Base-by-base conservation (phyloP, 2,113 vertebrate genomes). In the Beaufortia kweichowensis region DNA sequence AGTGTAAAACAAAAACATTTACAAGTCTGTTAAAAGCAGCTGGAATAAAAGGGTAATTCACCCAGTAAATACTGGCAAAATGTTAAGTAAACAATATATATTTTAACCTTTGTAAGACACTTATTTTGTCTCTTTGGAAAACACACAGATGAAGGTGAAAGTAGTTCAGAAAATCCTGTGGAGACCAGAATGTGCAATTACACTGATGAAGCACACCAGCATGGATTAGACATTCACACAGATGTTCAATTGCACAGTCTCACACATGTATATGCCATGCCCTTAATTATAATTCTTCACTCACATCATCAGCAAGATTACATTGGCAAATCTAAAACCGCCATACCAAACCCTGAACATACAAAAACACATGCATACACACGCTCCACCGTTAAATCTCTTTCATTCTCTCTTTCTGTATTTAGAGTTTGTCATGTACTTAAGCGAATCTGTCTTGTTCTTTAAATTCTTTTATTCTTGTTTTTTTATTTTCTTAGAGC, bases 261-360 rank as follows among this genome's bases (percentile, higher is more conserved):
- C 33, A 10, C 26, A 67, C 65, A 3, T 33, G 26, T n/a, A 75
- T 63, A 60, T 43, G 5, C 31, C 65, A 24, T 46, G 29, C 24
- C 35, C 24, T 48, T 59, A 75, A 77, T 65, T 61, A 80, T 24
- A 39, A 24, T 60, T 75, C 28, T 66, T 33, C 24, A 56, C 48
- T 69, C 24, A 67, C 24, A 53, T 55, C 23, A 55, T 75, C 50
- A 60, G 46, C 43, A 12, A n/a, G 48, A 77, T 77, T 41, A 80
- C 62, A 70, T 62, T 53, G 65, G 43, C 41, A 77, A 69, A 75
- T 64, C 66, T 8, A 71, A 3, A 31, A 43, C 26, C 29, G 24
- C 21, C 12, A 14, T 57, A 17, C 29, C 41, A 67, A 35, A 70
- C 29, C 7, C 15, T 48, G 68, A 75, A 14, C 35, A 68, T 29